These are phyloP conservation scores for Oncorhynchus tshawytscha DNA, from an alignment of 2,113 vertebrate genomes.

Conservation along the genomic window DNA sequence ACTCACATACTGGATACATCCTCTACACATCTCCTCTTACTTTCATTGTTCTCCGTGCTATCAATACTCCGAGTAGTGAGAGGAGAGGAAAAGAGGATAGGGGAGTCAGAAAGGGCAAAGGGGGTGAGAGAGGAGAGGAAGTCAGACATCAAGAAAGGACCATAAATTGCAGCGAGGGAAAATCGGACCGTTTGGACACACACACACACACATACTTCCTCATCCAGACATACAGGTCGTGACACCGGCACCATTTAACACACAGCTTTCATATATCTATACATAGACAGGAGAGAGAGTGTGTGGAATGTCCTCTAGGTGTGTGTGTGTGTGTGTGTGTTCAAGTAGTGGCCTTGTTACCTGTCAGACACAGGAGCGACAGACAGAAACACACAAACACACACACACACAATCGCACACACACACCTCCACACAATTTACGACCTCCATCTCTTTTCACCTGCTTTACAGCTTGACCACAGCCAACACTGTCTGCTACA, in stretches of 20 bases:
- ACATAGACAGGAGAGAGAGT: neutral
- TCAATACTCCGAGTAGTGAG: neutral
- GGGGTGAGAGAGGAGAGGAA: neutral
- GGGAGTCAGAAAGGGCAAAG: conserved; percentile 6
- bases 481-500: too few relatives aligned
- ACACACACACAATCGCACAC: too few relatives aligned
- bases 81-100: conserved; percentile 23
- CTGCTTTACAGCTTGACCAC: neutral
- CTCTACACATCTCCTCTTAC: too few relatives aligned
- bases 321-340: neutral
- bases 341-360: neutral
- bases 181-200: neutral
- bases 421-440: conserved; percentile 9
- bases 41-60: too few relatives aligned
- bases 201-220: neutral
- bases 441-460: neutral
- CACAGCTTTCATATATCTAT: conserved; percentile 2
- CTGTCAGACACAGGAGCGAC: neutral
- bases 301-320: conserved; percentile 11
- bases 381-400: neutral
- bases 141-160: neutral
- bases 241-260: conserved; percentile 40
- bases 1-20: too few relatives aligned
- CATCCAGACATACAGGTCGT: conserved; percentile 6
- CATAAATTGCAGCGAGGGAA: neutral